Evolutionary conservation across 2,888 invertebrate genomes (phyloP), one percentile per base, ranked within the genome.

Genomic region (Melangyna quadrimaculata): DNA sequence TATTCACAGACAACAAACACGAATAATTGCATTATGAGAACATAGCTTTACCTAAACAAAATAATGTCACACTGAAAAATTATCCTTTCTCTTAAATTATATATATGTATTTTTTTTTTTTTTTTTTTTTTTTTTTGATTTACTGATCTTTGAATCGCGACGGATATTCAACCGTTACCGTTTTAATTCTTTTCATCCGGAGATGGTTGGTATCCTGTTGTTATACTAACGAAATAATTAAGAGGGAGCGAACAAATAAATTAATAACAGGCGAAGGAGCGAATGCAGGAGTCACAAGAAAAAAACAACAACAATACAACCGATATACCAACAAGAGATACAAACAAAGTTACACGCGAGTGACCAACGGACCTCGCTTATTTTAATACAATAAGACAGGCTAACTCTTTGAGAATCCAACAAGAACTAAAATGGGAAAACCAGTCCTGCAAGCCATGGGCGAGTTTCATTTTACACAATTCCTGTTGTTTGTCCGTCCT

Each of bases 341-440:
- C 7, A 81, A 67, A 72, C 40, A 67, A 48, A 51, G 63, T 24
- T 48, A 82, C 81, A 86, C 74, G 73, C 69, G 73, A 78, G 35
- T 70, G 61, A 77, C 61, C 72, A 40, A 55, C 81, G 72, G 61
- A 71, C 57, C 75, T 53, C 78, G 61, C 78, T 82, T 72, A 53
- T 72, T 71, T 67, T 45, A 29, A 24, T 59, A 59, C 22, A 35
- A 35, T 59, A 77, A 86, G 72, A 69, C 81, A 73, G 63, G 48
- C 89, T 88, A 89, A 90, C 92, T 90, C 91, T 91, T 90, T 90
- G 91, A 91, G 91, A 91, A 91, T 91, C 90, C 91, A 91, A 90
- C 90, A 91, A 91, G 91, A 92, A 92, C 92, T 92, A 90, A 91
- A 91, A 89, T 89, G 89, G 90, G 89, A 90, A 91, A 91, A 91